Evolutionary conservation across 2,797 vertebrate genomes (phyloP).

Genomic region (Astyanax mexicanus): DNA sequence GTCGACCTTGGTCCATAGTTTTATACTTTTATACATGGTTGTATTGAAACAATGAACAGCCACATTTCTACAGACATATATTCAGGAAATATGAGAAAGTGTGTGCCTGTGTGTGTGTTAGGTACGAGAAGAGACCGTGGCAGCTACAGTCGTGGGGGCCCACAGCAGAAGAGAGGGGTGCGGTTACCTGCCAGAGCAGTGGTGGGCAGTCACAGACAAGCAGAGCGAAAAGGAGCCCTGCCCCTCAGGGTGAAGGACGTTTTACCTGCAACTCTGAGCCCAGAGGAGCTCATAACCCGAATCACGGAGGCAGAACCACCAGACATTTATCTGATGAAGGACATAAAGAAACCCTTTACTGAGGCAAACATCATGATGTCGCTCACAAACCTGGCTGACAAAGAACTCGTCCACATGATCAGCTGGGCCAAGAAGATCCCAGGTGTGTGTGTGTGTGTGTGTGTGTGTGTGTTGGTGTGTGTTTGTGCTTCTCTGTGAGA

Average conservation of each 20-base stretch:
- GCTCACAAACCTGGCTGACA: conserved; percentile 94
- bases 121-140: conserved; percentile 90
- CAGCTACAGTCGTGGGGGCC: conserved; percentile 72
- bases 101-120: conserved; percentile 58
- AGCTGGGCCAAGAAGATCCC: conserved; percentile 98
- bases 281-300: conserved; percentile 88
- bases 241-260: conserved; percentile 61
- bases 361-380: conserved; percentile 97
- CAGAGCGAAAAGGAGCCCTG: conserved; percentile 44
- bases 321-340: conserved; percentile 87
- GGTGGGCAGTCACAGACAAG: conserved; percentile 50
- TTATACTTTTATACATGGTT: too few species aligned
- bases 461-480: not conserved
- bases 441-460: conserved; percentile 72
- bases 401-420: conserved; percentile 97
- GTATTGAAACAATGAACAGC: too few species aligned
- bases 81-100: too few species aligned
- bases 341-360: conserved; percentile 87
- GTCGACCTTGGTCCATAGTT: too few species aligned
- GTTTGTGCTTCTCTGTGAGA: too few species aligned
- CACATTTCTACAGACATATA: too few species aligned
- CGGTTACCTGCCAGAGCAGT: conserved; percentile 67
- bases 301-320: conserved; percentile 94
- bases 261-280: conserved; percentile 72
- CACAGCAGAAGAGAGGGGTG: conserved; percentile 74